A percentile compares a stretch with the other conserved stretches of the same genome.
These are phyloP conservation scores for Australoheros scitulus DNA, from an alignment of 2,113 vertebrate species.

Conservation along the genomic window DNA sequence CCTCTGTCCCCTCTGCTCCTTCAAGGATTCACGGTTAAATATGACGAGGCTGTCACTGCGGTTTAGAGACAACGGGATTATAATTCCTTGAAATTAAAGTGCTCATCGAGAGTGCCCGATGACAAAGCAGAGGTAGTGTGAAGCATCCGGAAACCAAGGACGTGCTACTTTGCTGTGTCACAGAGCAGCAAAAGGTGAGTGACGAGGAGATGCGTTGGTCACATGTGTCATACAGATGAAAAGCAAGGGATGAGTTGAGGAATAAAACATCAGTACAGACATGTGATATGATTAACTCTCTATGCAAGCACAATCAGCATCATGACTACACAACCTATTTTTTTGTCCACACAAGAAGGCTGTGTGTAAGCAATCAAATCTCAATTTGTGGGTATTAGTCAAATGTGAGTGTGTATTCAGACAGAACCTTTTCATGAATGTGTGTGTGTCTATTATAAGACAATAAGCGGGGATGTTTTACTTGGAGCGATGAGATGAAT, in stretches of 20 bases:
- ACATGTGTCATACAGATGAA: conserved; percentile 12
- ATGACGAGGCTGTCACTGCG: conserved; percentile 19
- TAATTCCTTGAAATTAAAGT: conserved; percentile 35
- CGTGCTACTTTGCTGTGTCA: background rate
- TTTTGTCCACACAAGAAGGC: background rate
- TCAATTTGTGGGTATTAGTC: conserved; percentile 36
- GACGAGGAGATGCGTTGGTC: background rate
- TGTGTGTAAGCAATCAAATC: conserved; percentile 48
- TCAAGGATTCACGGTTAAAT: conserved; percentile 9
- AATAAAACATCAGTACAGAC: conserved; percentile 27
- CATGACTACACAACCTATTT: background rate
- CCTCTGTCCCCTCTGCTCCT: conserved; percentile 4
- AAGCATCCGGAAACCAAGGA: background rate
- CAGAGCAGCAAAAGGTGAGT: background rate
- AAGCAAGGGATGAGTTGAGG: conserved; percentile 1
- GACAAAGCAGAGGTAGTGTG: background rate
- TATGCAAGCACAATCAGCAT: background rate
- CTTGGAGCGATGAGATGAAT: conserved; percentile 3
- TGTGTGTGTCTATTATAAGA: conserved; percentile 10
- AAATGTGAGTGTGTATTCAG: conserved; percentile 18
- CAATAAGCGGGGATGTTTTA: background rate
- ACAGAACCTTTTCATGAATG: conserved; percentile 15
- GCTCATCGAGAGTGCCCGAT: background rate
- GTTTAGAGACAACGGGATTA: conserved; percentile 5
- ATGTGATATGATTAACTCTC: background rate